phyloP scores from a whole-genome alignment of 2,113 vertebrate species.

The Rynchops niger region DNA sequence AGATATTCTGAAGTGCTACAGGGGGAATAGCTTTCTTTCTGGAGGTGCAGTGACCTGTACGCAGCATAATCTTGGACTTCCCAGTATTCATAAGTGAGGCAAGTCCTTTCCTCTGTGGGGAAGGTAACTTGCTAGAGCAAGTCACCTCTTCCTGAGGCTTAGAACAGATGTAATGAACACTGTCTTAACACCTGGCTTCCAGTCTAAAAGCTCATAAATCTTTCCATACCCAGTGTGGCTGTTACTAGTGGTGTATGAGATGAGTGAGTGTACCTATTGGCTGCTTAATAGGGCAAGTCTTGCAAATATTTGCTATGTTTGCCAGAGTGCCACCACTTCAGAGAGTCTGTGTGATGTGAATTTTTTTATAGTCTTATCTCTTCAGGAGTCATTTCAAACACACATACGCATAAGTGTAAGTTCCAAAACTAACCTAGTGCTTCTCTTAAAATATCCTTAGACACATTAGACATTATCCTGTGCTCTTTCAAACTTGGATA shows the following conservation, averaged over 20 bases:
- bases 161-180: background rate
- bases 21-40: background rate
- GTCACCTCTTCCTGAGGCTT: background rate
- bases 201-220: background rate
- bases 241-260: background rate
- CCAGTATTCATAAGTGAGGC: background rate
- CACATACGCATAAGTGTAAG: background rate
- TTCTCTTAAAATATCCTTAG: slow-evolving; percentile 28
- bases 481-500: background rate
- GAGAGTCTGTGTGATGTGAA: background rate
- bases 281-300: background rate
- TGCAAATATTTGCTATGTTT: background rate
- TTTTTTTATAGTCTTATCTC: background rate
- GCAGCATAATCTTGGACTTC: background rate
- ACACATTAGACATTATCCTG: background rate
- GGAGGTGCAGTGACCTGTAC: background rate
- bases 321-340: background rate
- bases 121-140: background rate
- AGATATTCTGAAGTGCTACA: background rate
- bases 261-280: background rate
- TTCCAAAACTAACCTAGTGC: slow-evolving; percentile 15
- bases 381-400: slow-evolving; percentile 4
- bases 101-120: background rate
- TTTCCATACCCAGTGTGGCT: background rate
- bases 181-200: background rate